Percentiles rank a stretch among this genome's conserved stretches.
Conservation (phyloP, 37 sponge, comb jelly and placozoan species). For the Petrosia ficiformis region DNA sequence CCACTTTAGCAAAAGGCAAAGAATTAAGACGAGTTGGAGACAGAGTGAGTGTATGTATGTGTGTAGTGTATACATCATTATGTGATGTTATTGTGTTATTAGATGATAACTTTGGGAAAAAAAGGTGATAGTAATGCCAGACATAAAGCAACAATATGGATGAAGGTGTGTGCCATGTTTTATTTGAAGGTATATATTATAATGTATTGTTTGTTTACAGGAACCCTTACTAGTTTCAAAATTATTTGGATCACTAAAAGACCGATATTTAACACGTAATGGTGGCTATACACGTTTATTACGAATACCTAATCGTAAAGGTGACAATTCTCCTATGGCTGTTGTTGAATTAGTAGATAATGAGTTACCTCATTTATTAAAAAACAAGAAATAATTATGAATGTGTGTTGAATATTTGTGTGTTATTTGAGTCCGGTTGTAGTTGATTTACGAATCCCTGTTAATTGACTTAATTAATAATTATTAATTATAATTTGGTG, state of each 20-base stretch:
- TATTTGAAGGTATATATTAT: too few relatives aligned
- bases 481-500: too few relatives aligned
- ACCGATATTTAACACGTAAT: constrained; percentile 47
- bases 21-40: constrained; percentile 72
- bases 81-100: too few relatives aligned
- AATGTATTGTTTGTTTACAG: constrained; percentile 12
- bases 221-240: constrained; percentile 55
- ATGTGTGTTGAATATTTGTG: background rate
- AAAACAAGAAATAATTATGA: background rate
- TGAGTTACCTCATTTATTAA: constrained; percentile 26
- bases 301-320: constrained; percentile 66
- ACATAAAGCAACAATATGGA: constrained; percentile 26
- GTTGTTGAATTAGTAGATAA: constrained; percentile 79
- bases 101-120: constrained; percentile 58
- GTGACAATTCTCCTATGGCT: constrained; percentile 87
- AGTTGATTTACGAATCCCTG: too few relatives aligned
- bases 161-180: constrained; percentile 22
- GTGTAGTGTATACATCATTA: too few relatives aligned
- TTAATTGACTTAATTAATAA: too few relatives aligned
- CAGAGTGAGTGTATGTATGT: constrained; percentile 53
- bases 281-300: constrained; percentile 86
- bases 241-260: constrained; percentile 45
- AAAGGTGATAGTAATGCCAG: constrained; percentile 10
- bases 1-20: constrained; percentile 82
- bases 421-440: too few relatives aligned